Evolutionary conservation across 2,888 invertebrate genomes (phyloP).

Genomic region (Plebejus argus): DNA sequence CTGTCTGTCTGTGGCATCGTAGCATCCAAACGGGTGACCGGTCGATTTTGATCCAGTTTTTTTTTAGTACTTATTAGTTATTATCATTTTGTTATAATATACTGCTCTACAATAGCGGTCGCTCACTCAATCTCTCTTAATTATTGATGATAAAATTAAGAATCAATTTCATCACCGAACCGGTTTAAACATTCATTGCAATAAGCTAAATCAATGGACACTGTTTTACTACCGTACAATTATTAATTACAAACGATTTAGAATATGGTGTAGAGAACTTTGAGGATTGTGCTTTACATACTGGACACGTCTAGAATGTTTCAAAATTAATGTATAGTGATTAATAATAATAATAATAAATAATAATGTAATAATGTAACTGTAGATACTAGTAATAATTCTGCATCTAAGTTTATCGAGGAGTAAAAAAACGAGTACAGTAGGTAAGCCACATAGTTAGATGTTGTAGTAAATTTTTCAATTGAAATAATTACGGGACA

Average conservation of each 20-base stretch:
- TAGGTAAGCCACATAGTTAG: background rate
- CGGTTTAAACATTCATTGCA: background rate
- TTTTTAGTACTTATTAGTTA: too few relatives aligned
- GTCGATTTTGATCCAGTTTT: too few relatives aligned
- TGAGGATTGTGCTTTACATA: too few relatives aligned
- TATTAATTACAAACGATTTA: too few relatives aligned
- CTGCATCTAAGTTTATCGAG: background rate
- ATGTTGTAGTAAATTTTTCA: background rate
- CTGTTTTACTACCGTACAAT: background rate
- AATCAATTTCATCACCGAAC: background rate
- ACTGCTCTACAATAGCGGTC: background rate
- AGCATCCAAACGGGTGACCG: too few relatives aligned
- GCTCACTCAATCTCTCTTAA: background rate
- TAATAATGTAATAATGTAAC: too few relatives aligned
- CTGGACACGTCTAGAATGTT: too few relatives aligned
- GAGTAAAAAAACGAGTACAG: background rate
- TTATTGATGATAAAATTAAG: background rate
- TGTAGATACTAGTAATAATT: background rate
- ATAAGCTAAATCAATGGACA: background rate
- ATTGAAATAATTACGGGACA: background rate
- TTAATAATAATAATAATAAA: too few relatives aligned
- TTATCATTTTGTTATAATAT: background rate
- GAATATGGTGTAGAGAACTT: too few relatives aligned
- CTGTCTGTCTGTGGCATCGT: too few relatives aligned
- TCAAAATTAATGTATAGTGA: too few relatives aligned